A percentile compares a stretch with the other conserved stretches of the same genome.
These are phyloP conservation scores for Anguilla obscura DNA, from an alignment of 2,797 vertebrate species.

Conservation along the genomic window DNA sequence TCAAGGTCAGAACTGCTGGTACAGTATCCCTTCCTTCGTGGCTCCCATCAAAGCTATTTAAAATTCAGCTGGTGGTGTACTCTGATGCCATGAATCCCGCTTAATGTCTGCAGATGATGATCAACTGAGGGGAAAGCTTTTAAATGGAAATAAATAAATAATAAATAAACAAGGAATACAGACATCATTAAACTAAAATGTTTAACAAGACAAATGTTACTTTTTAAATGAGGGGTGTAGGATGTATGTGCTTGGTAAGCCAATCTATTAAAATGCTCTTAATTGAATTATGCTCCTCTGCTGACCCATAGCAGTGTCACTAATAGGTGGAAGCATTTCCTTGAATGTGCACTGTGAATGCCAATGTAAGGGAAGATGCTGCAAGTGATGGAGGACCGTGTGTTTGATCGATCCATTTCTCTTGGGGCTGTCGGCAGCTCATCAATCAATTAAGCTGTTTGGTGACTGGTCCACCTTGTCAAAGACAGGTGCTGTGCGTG, in stretches of 20 bases:
- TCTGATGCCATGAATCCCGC: slow-evolving; percentile 26
- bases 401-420: background rate
- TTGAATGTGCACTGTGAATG: background rate
- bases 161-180: slow-evolving; percentile 29
- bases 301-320: slow-evolving; percentile 35
- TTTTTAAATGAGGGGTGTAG: slow-evolving; percentile 13
- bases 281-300: slow-evolving; percentile 30
- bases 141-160: slow-evolving; percentile 36
- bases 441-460: background rate
- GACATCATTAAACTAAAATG: slow-evolving; percentile 54
- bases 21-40: background rate
- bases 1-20: slow-evolving; percentile 37
- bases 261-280: slow-evolving; percentile 31
- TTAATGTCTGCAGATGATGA: slow-evolving; percentile 23
- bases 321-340: background rate
- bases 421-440: background rate
- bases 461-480: background rate
- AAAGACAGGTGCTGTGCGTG: background rate
- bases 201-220: slow-evolving; percentile 44
- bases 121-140: slow-evolving; percentile 38
- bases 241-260: background rate
- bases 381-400: background rate
- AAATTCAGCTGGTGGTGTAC: slow-evolving; percentile 43
- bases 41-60: slow-evolving; percentile 39
- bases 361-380: background rate